Conservation (phyloP, 2,797 vertebrate genomes). For the Telmatherina bonti region DNA sequence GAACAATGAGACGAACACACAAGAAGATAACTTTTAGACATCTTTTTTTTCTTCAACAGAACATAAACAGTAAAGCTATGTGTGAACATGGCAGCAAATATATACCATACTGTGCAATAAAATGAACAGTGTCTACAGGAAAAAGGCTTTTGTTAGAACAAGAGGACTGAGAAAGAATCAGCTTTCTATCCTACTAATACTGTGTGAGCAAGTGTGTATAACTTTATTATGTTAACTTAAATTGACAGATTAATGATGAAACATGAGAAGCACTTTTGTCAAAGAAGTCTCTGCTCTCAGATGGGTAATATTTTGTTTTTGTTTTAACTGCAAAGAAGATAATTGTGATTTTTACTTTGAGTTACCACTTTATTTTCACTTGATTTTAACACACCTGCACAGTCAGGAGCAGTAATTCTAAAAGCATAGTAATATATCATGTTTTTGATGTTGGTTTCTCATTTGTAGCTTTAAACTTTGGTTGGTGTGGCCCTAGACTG, state of each 20-base stretch:
- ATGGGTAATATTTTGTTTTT: not conserved
- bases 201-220: slow-evolving; percentile 12
- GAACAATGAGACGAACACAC: not conserved
- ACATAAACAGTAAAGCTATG: slow-evolving; percentile 30
- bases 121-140: slow-evolving; percentile 11
- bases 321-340: slow-evolving; percentile 20
- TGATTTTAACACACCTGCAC: slow-evolving; percentile 1
- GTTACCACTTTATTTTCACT: slow-evolving; percentile 15
- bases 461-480: slow-evolving; percentile 9
- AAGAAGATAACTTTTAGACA: too few species aligned
- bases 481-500: slow-evolving; percentile 33
- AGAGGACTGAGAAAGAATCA: slow-evolving; percentile 20
- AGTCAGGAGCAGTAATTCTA: slow-evolving; percentile 13
- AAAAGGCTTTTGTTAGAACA: slow-evolving; percentile 13
- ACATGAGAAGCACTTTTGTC: slow-evolving; percentile 9
- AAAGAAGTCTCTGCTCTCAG: slow-evolving; percentile 13
- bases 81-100: slow-evolving; percentile 13
- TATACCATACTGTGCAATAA: slow-evolving; percentile 58
- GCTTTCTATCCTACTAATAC: slow-evolving; percentile 10
- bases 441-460: slow-evolving; percentile 1
- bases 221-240: slow-evolving; percentile 24
- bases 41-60: slow-evolving; percentile 18
- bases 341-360: slow-evolving; percentile 8
- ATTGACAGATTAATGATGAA: slow-evolving; percentile 3
- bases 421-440: not conserved